phyloP scores from a whole-genome alignment of 2,888 invertebrate genomes.

The Tetheella fluctuosa region DNA sequence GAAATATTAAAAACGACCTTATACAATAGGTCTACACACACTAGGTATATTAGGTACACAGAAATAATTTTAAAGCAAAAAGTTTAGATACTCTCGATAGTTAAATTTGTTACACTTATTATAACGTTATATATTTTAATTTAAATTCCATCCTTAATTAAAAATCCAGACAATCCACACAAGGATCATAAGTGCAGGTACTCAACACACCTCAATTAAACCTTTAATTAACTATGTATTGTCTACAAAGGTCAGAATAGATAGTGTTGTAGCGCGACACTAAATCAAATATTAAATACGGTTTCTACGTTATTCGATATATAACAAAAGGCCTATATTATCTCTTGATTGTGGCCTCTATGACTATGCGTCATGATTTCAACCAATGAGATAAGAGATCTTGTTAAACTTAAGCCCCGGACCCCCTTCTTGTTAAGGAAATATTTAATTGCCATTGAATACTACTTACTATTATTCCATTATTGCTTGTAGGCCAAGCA shows the following conservation, averaged over 20 bases:
- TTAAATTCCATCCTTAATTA: too few relatives aligned
- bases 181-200: neutral
- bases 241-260: neutral
- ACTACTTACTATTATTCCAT: too few relatives aligned
- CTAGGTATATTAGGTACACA: too few relatives aligned
- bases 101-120: too few relatives aligned
- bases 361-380: slow-evolving; percentile 9
- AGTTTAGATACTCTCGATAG: too few relatives aligned
- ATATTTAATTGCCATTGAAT: too few relatives aligned
- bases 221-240: slow-evolving; percentile 5
- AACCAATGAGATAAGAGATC: neutral
- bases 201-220: neutral
- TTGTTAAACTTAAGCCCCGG: neutral
- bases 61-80: too few relatives aligned
- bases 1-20: too few relatives aligned
- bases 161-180: neutral
- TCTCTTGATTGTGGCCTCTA: neutral
- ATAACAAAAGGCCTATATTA: slow-evolving; percentile 2
- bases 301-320: neutral
- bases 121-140: too few relatives aligned
- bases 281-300: slow-evolving; percentile 10
- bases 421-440: neutral
- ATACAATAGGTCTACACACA: too few relatives aligned
- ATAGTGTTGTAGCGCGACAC: neutral
- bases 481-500: too few relatives aligned